phyloP scores from a whole-genome alignment of 2,113 vertebrate genomes.

The Steatornis caripensis region DNA sequence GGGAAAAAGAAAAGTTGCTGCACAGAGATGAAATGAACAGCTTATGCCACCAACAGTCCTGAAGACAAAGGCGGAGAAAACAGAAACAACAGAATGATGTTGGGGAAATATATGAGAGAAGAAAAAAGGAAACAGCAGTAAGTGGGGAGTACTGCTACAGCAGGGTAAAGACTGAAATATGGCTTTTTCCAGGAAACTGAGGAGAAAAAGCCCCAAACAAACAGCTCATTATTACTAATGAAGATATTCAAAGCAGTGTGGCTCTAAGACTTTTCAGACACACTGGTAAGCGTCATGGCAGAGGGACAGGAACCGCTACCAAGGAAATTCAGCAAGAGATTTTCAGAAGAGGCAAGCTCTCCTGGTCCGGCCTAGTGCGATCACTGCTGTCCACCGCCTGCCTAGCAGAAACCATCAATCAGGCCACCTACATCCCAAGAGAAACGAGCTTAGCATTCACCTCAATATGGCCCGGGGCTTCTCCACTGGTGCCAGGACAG shows the following conservation, averaged over 20 bases:
- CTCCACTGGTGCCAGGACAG: not conserved
- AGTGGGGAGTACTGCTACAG: not conserved
- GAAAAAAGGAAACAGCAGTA: not conserved
- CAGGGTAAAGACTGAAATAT: not conserved
- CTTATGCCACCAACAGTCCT: not conserved
- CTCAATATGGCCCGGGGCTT: not conserved
- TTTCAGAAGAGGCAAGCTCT: not conserved
- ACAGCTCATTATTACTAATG: not conserved
- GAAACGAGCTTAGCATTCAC: not conserved
- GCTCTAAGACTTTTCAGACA: not conserved
- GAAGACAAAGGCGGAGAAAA: not conserved
- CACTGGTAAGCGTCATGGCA: not conserved
- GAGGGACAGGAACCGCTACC: not conserved
- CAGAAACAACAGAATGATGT: not conserved
- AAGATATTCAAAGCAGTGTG: not conserved
- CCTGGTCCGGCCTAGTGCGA: not conserved
- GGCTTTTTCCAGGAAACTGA: not conserved
- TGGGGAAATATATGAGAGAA: not conserved
- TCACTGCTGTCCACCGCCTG: not conserved
- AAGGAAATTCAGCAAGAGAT: not conserved
- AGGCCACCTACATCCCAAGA: not conserved
- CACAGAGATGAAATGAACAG: not conserved
- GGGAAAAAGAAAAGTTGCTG: not conserved
- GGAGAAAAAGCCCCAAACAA: not conserved
- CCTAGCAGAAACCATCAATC: not conserved